phyloP scores from a whole-genome alignment of 2,113 vertebrate genomes.

The Anseranas semipalmata region DNA sequence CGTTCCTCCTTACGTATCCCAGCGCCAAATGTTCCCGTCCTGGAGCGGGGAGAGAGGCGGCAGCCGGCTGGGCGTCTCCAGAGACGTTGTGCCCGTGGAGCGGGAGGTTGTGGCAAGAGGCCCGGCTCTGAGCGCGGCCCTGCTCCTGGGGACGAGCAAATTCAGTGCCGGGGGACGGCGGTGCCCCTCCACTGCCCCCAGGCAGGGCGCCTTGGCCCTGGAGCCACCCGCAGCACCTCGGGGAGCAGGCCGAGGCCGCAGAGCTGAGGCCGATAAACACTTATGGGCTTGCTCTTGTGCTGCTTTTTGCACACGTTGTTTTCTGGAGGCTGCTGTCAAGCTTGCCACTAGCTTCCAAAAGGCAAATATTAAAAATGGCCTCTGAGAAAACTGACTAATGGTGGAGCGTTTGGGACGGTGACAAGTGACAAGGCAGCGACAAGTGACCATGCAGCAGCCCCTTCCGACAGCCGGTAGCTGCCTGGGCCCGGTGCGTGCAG shows the following conservation, averaged over 20 bases:
- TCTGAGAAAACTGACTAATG: not conserved
- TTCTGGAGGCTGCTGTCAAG: not conserved
- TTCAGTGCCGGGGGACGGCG: not conserved
- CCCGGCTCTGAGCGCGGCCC: not conserved
- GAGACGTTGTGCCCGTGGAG: not conserved
- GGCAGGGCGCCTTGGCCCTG: rapidly evolving
- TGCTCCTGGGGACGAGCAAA: not conserved
- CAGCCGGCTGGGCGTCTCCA: not conserved
- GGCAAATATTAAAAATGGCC: not conserved
- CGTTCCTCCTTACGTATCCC: not conserved
- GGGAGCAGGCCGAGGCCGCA: not conserved
- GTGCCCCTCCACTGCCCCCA: not conserved
- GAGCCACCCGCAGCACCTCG: not conserved
- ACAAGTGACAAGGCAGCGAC: not conserved
- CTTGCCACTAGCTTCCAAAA: not conserved
- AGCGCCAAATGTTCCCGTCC: not conserved
- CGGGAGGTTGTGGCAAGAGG: not conserved
- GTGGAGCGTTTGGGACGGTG: not conserved
- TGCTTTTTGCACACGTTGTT: not conserved
- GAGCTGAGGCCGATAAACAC: not conserved
- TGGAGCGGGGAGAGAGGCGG: not conserved
- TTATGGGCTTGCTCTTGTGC: not conserved
- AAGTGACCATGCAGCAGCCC: not conserved
- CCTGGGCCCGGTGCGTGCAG: too few relatives aligned
- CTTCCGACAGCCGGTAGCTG: not conserved